These are phyloP conservation scores for Druon quercuslanigerum DNA, from an alignment of 1,140 invertebrate species.

Conservation along the genomic window DNA sequence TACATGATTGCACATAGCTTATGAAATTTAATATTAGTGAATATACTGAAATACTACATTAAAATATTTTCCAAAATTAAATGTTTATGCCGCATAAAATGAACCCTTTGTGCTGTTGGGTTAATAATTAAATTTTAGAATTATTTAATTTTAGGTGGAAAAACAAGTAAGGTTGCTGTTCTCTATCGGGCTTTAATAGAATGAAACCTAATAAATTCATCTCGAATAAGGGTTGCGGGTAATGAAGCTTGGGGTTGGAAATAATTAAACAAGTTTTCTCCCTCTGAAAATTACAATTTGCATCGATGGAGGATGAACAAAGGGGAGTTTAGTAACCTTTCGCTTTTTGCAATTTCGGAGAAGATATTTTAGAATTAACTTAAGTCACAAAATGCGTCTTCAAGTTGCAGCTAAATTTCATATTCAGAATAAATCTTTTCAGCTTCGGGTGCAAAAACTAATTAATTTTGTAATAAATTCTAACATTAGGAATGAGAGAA, in stretches of 20 bases:
- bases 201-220: conserved; percentile 26
- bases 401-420: neutral
- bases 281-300: conserved; percentile 10
- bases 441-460: too few relatives aligned
- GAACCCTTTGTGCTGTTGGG: too few relatives aligned
- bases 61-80: too few relatives aligned
- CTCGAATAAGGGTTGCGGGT: neutral
- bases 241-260: conserved; percentile 19
- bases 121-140: neutral
- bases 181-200: neutral
- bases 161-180: neutral
- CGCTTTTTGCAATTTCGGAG: conserved; percentile 10
- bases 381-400: neutral
- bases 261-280: conserved; percentile 27
- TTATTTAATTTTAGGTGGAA: neutral
- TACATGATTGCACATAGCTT: too few relatives aligned
- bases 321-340: neutral
- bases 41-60: too few relatives aligned
- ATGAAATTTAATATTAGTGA: too few relatives aligned
- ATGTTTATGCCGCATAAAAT: too few relatives aligned
- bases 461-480: too few relatives aligned
- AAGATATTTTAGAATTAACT: conserved; percentile 10
- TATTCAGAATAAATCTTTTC: too few relatives aligned
- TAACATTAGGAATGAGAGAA: too few relatives aligned
- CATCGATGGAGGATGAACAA: neutral